Evolutionary conservation across 2,113 vertebrate genomes (phyloP).

Genomic region (Naja naja): DNA sequence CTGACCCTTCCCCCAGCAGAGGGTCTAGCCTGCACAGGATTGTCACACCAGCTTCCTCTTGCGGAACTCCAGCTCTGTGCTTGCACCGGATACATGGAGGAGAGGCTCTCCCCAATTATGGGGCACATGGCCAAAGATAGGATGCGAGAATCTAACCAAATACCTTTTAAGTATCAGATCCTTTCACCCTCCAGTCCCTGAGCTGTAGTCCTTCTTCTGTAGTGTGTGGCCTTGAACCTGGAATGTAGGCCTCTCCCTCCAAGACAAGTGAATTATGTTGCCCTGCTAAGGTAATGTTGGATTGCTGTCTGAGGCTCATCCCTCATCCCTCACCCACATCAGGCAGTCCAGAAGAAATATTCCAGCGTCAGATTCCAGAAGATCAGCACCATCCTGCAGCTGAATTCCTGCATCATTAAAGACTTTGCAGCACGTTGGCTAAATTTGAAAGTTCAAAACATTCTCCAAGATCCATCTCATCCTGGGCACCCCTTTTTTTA

Average conservation of each 20-base stretch:
- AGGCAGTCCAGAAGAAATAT: slow-evolving; percentile 90
- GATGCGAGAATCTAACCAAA: slow-evolving; percentile 73
- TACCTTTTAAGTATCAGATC: slow-evolving; percentile 76
- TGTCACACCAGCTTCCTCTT: background rate
- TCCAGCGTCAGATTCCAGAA: too few relatives aligned
- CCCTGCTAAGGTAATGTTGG: background rate
- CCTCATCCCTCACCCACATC: slow-evolving; percentile 13
- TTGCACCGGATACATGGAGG: slow-evolving; percentile 83
- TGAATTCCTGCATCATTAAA: slow-evolving; percentile 68
- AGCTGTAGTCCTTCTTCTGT: background rate
- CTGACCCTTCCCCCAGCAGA: background rate
- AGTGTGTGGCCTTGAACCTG: background rate
- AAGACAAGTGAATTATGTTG: background rate
- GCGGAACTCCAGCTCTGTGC: slow-evolving; percentile 83
- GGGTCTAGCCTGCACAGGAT: background rate
- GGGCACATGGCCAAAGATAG: slow-evolving; percentile 90
- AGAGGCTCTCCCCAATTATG: slow-evolving; percentile 75
- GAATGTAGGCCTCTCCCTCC: background rate
- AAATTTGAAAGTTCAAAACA: background rate
- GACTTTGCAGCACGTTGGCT: slow-evolving; percentile 76
- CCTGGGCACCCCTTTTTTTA: too few relatives aligned
- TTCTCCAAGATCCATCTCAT: too few relatives aligned
- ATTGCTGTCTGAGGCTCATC: background rate
- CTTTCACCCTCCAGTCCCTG: background rate
- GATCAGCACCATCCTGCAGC: slow-evolving; percentile 83